Conservation (phyloP, 64 coral and sea anemone species). For the Porites lutea region DNA sequence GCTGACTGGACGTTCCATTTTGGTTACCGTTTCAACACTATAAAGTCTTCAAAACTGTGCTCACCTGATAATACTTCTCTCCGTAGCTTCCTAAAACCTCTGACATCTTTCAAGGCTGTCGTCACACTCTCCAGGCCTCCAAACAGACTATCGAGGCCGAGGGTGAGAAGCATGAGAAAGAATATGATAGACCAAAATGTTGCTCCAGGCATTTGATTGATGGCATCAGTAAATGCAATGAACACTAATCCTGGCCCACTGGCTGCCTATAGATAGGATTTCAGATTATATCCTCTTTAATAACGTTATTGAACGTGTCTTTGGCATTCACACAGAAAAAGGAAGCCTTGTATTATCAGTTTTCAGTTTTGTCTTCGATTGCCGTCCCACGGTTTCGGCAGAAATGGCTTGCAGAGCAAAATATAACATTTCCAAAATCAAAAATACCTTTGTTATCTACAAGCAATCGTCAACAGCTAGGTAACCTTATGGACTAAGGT, state of each 20-base stretch:
- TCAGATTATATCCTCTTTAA: not conserved
- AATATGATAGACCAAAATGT: constrained; percentile 91
- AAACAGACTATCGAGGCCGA: constrained; percentile 91
- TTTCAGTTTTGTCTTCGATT: too few species aligned
- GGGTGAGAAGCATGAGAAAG: constrained; percentile 88
- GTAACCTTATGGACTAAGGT: not conserved
- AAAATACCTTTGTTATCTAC: too few species aligned
- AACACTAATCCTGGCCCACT: constrained; percentile 91
- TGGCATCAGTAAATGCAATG: constrained; percentile 96
- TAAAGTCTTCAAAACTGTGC: not conserved
- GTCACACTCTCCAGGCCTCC: constrained; percentile 91
- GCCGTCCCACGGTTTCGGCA: too few species aligned
- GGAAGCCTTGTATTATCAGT: too few species aligned
- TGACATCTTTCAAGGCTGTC: constrained; percentile 83
- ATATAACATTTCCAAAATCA: too few species aligned
- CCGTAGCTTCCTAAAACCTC: constrained; percentile 57
- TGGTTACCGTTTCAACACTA: too few species aligned
- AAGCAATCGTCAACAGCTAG: too few species aligned
- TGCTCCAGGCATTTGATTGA: constrained; percentile 87
- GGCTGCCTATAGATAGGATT: constrained; percentile 60
- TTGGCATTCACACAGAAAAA: too few species aligned
- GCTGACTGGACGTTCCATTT: too few species aligned
- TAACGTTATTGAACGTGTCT: too few species aligned
- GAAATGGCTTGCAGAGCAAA: too few species aligned
- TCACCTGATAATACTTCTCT: constrained; percentile 81